Percentiles rank a stretch among this genome's conserved stretches.
These are phyloP conservation scores for Prionailurus viverrinus DNA, from an alignment of 2,113 vertebrate species.

Conservation along the genomic window DNA sequence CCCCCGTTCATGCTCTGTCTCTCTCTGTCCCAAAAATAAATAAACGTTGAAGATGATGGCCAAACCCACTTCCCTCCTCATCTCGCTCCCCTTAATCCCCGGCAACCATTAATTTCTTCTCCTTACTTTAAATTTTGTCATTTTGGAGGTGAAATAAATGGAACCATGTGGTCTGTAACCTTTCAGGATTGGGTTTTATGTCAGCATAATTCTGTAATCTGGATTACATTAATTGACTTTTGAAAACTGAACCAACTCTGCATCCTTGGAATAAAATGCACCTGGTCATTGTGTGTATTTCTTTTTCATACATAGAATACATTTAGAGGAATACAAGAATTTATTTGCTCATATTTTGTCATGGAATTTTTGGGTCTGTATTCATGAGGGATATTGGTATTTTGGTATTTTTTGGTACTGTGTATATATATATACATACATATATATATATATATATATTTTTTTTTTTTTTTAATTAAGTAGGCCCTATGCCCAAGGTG, in stretches of 20 bases:
- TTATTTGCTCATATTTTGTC: neutral
- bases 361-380: neutral
- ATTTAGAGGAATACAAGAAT: neutral
- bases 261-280: neutral
- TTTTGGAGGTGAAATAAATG: neutral
- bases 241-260: neutral
- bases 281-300: neutral
- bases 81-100: neutral
- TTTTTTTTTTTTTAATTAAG: neutral
- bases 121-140: neutral
- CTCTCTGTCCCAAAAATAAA: too few species aligned
- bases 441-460: too few species aligned
- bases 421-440: too few species aligned
- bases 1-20: too few species aligned
- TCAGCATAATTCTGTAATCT: neutral
- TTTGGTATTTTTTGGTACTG: neutral
- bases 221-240: neutral
- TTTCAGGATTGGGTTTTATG: neutral
- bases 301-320: neutral
- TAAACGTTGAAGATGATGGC: neutral
- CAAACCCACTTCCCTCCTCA: neutral
- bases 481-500: neutral
- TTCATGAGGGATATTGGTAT: neutral
- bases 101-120: neutral
- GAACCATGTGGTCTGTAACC: neutral